Percentiles rank a stretch among this genome's conserved stretches.
Conservation (phyloP, 2,113 vertebrate species). For the Lycaon pictus region DNA sequence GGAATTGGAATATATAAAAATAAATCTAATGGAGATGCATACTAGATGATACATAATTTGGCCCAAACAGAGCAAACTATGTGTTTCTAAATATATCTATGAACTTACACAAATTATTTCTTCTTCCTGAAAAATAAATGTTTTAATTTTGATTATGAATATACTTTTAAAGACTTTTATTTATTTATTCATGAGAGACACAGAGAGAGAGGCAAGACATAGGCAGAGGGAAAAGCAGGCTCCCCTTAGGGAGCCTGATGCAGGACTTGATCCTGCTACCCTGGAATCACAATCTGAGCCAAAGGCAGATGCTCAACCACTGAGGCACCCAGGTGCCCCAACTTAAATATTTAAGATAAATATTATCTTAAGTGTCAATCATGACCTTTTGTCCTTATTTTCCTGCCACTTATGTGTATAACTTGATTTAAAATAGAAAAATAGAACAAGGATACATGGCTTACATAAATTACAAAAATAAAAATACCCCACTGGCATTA, state of each 20-base stretch:
- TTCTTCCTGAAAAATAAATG: neutral
- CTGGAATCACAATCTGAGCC: too few relatives aligned
- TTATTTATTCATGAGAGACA: too few relatives aligned
- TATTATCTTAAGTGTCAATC: neutral
- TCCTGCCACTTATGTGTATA: neutral
- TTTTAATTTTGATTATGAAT: constrained; percentile 11
- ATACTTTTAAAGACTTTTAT: neutral
- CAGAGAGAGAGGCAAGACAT: too few relatives aligned
- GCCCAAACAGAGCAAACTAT: neutral
- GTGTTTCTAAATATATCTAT: neutral
- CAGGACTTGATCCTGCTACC: too few relatives aligned
- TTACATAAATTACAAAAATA: neutral
- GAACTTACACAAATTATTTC: neutral
- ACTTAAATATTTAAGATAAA: neutral
- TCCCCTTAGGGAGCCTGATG: too few relatives aligned
- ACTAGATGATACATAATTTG: neutral
- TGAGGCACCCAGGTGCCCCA: too few relatives aligned
- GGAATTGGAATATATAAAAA: neutral
- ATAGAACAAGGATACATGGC: neutral
- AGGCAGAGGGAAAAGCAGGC: too few relatives aligned
- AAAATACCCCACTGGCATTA: neutral
- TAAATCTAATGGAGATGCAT: neutral
- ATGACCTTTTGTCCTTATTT: neutral
- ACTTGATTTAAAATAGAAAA: neutral
- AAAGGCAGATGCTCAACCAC: too few relatives aligned